Percentiles rank a stretch among this genome's conserved stretches.
phyloP scores from a whole-genome alignment of 2,113 vertebrate species.

The Micromys minutus region DNA sequence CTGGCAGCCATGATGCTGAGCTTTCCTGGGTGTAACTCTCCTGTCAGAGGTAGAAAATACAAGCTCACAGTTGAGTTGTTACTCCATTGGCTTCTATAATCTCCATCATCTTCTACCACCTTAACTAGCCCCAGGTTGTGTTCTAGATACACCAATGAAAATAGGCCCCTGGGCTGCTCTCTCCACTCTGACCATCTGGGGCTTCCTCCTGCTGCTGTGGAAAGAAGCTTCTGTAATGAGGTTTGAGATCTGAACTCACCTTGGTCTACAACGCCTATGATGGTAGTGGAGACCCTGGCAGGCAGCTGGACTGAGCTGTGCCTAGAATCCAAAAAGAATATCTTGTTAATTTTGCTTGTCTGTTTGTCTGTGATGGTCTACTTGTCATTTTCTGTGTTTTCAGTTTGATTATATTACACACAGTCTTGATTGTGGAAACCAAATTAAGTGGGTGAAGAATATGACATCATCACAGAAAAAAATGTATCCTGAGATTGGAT shows the following conservation, averaged over 20 bases:
- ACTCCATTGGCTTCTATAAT: neutral
- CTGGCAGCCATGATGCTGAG: neutral
- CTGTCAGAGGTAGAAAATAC: neutral
- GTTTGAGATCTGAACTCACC: no score
- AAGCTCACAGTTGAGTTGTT: neutral
- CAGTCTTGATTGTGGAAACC: neutral
- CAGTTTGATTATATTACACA: neutral
- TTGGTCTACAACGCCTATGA: neutral
- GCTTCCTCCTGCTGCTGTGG: no score
- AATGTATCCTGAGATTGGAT: neutral
- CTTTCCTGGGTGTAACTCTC: neutral
- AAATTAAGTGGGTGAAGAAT: neutral
- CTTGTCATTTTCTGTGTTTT: neutral
- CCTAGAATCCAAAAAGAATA: neutral
- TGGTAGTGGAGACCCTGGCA: neutral
- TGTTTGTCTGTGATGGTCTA: neutral
- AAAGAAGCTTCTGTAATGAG: neutral
- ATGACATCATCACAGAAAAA: neutral
- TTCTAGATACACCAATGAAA: neutral
- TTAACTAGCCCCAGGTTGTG: neutral
- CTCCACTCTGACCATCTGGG: neutral
- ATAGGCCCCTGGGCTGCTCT: accelerated
- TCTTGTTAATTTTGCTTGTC: neutral
- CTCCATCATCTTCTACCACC: neutral
- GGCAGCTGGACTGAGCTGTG: neutral